A percentile compares a stretch with the other conserved stretches of the same genome.
Conservation (phyloP, 2,888 invertebrate species). For the Hylaea fasciaria region DNA sequence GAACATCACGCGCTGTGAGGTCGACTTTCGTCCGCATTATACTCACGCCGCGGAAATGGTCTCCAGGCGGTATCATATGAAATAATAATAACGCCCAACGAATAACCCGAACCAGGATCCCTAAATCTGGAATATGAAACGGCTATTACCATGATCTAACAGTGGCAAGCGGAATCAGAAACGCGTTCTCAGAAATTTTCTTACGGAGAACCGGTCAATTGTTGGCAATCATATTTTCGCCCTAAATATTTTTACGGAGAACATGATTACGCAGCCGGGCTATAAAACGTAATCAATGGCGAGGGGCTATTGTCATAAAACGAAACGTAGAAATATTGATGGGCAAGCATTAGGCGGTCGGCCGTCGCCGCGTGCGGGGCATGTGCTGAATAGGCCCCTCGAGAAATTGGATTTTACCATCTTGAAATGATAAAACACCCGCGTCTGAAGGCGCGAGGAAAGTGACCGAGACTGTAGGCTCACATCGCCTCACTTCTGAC, state of each 20-base stretch:
- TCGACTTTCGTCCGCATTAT: constrained; percentile 13
- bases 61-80: constrained; percentile 7
- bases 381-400: constrained; percentile 52
- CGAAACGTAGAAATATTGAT: constrained; percentile 47
- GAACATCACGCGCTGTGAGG: background rate
- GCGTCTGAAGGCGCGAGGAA: constrained; percentile 12
- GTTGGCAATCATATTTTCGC: background rate
- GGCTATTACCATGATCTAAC: too few species aligned
- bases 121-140: background rate
- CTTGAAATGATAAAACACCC: constrained; percentile 44
- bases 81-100: constrained; percentile 8
- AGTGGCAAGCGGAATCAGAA: too few species aligned
- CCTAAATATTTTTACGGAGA: background rate
- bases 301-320: constrained; percentile 34
- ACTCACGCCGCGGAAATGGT: constrained; percentile 11
- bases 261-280: constrained; percentile 12
- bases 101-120: background rate
- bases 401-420: constrained; percentile 57
- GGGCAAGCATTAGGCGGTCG: constrained; percentile 45
- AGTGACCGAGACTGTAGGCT: background rate
- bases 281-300: constrained; percentile 50
- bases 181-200: too few species aligned
- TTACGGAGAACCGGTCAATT: background rate
- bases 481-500: background rate
- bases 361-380: constrained; percentile 44